Percentiles rank a stretch among this genome's conserved stretches.
phyloP scores from a whole-genome alignment of 1,140 invertebrate genomes.

The Drosophila murphyi region DNA sequence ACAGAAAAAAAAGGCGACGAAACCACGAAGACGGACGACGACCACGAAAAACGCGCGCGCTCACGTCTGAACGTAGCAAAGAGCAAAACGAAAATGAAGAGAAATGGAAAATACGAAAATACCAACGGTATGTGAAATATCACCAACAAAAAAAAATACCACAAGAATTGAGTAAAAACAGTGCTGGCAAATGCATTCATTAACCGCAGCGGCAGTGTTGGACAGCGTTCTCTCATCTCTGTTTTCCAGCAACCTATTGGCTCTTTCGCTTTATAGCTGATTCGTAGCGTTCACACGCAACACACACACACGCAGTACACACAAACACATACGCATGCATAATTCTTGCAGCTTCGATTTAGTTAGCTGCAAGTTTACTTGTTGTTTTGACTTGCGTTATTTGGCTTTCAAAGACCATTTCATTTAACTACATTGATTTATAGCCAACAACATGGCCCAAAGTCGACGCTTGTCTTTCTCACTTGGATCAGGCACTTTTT shows the following conservation, averaged over 20 bases:
- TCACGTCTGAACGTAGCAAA: slow-evolving; percentile 49
- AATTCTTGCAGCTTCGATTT: neutral
- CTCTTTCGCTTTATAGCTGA: slow-evolving; percentile 10
- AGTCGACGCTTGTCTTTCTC: neutral
- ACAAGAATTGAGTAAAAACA: slow-evolving; percentile 8
- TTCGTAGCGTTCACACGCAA: slow-evolving; percentile 20
- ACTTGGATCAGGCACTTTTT: neutral
- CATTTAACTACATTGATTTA: neutral
- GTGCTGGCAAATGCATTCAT: slow-evolving; percentile 23
- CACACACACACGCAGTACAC: slow-evolving; percentile 5
- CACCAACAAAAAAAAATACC: slow-evolving; percentile 23
- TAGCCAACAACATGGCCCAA: neutral
- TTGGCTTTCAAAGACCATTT: slow-evolving; percentile 16
- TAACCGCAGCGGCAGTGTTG: slow-evolving; percentile 16
- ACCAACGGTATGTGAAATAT: slow-evolving; percentile 32
- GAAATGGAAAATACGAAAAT: slow-evolving; percentile 53
- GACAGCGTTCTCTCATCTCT: slow-evolving; percentile 21
- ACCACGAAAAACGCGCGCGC: slow-evolving; percentile 41
- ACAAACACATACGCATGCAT: neutral
- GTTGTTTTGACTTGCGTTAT: slow-evolving; percentile 47
- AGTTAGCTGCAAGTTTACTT: slow-evolving; percentile 31
- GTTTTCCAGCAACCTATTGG: slow-evolving; percentile 36
- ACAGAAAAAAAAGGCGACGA: slow-evolving; percentile 26
- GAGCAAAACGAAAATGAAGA: slow-evolving; percentile 58
- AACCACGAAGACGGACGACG: slow-evolving; percentile 28